Conservation (phyloP, 2,888 invertebrate species). For the Rhamnusium bicolor region DNA sequence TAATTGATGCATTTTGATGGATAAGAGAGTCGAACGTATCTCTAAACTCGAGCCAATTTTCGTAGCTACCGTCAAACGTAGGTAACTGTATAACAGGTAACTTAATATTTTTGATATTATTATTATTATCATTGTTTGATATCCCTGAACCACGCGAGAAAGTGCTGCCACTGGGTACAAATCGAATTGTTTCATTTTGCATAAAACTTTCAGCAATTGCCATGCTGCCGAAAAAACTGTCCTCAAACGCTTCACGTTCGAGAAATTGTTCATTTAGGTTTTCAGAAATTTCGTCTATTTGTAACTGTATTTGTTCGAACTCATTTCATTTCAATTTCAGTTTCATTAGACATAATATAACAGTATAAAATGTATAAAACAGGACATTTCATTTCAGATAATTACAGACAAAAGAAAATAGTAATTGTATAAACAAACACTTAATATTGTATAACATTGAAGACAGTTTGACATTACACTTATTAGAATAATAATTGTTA, state of each 20-base stretch:
- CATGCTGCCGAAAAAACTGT: not conserved
- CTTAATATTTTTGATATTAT: constrained; percentile 5
- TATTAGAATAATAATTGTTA: no score
- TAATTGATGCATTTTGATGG: constrained; percentile 7
- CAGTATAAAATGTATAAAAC: no score
- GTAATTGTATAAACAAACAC: no score
- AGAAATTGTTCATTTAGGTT: not conserved
- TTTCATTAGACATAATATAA: no score
- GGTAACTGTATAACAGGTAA: constrained; percentile 13
- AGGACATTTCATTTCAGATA: no score
- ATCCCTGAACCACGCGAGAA: not conserved
- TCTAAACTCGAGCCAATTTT: constrained; percentile 13
- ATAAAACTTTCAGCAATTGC: constrained; percentile 4
- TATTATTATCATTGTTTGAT: not conserved
- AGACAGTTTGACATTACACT: no score
- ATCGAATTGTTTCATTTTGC: not conserved
- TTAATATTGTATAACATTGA: no score
- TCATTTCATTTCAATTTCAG: no score
- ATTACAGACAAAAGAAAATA: no score
- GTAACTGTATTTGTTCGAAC: constrained; percentile 14
- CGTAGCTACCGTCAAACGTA: constrained; percentile 15
- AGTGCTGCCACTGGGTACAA: not conserved
- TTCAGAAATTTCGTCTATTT: constrained; percentile 13
- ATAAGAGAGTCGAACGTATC: constrained; percentile 15
- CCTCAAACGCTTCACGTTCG: constrained; percentile 8